Base-by-base conservation (phyloP, 2,888 invertebrate species). In the Tiphia femorata region DNA sequence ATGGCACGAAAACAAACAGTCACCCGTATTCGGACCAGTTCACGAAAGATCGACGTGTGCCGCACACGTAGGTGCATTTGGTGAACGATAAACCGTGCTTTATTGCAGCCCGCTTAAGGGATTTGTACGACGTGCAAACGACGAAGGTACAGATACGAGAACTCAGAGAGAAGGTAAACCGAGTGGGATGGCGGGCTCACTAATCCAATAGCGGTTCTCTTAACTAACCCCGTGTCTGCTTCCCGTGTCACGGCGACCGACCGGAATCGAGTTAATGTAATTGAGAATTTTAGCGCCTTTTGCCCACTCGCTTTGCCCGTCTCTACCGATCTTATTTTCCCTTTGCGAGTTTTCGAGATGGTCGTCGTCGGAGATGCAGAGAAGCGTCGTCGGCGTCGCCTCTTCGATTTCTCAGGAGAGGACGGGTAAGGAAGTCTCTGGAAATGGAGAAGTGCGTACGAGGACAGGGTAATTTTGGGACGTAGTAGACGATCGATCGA, bases 91-190 rank as follows among this genome's bases (percentile, higher is more conserved):
- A 78, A 78, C 64, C 67, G 70, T 72, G 67, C 69, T 79, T 79
- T 75, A 76, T 77, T 73, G 77, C 72, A 70, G 67, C 56, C 65
- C 73, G 73, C 74, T 77, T 76, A 76, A 77, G 73, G 72, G 76
- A 79, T 79, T 77, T 77, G 73, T 75, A 79, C 72, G 73, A 77
- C 77, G 77, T 74, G 76, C 73, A 75, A 78, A 78, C 77, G 71
- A 73, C 73, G 70, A 72, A 73, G 75, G 69, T 66, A 72, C 67
- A 69, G 75, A 76, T 73, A 75, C 64, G 67, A 60, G 66, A 60
- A 62, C 59, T 60, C 62, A n/a, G n/a, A n/a, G 60, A 49, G 55
- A 62, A 75, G 73, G 71, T 76, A 76, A 73, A 75, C 65, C 69
- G 60, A 57, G 30, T 50, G 64, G 62, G 49, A 60, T 50, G 61